These are phyloP conservation scores for Ellobium chinense DNA, from an alignment of 2,888 invertebrate genomes.

Conservation along the genomic window DNA sequence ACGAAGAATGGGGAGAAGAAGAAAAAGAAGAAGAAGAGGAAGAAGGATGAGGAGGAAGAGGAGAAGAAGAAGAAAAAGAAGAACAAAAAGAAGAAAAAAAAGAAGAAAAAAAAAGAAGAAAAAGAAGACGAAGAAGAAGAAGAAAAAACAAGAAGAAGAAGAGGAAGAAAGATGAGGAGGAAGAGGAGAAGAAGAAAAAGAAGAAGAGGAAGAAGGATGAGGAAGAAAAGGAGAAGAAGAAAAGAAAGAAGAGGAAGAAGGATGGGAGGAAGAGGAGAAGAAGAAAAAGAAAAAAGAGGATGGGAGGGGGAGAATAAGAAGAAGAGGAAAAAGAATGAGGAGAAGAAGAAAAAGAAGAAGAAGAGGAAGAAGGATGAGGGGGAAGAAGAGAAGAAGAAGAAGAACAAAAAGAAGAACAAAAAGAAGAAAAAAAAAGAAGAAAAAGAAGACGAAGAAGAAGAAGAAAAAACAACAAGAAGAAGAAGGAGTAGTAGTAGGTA, in stretches of 20 bases:
- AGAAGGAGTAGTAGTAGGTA: background rate
- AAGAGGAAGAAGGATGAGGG: background rate
- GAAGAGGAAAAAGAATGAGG: background rate
- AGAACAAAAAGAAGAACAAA: too few relatives aligned
- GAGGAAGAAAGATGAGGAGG: background rate
- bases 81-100: background rate
- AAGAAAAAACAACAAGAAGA: background rate
- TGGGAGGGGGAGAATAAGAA: background rate
- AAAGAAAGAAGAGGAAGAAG: background rate
- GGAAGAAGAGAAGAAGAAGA: background rate
- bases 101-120: background rate
- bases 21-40: background rate
- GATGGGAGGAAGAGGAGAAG: background rate
- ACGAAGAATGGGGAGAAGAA: background rate
- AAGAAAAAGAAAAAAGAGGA: background rate
- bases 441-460: background rate
- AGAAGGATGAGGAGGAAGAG: background rate
- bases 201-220: background rate
- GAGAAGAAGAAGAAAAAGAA: background rate
- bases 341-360: background rate
- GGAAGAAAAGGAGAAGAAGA: background rate
- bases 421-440: background rate
- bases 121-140: background rate
- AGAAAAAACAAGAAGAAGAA: background rate
- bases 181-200: background rate